A percentile compares a stretch with the other conserved stretches of the same genome.
Evolutionary conservation across 2,797 vertebrate genomes (phyloP).

Genomic region (Sorex maritimensis): DNA sequence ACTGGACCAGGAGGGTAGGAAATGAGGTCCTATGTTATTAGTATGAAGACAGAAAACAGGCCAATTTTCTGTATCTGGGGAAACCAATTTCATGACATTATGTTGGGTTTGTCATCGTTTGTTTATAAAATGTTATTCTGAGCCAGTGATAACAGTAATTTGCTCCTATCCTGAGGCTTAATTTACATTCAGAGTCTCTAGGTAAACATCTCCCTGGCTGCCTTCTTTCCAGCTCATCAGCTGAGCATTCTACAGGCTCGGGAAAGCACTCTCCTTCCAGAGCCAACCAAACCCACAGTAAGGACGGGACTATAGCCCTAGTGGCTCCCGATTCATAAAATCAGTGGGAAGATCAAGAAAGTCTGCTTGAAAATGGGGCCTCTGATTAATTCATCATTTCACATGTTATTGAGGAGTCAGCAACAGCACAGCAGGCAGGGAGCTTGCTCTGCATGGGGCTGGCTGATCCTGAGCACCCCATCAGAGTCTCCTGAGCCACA

Average conservation of each 20-base stretch:
- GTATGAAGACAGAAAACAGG: conserved; percentile 9
- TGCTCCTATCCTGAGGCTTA: neutral
- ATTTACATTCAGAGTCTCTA: conserved; percentile 44
- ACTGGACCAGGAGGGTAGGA: neutral
- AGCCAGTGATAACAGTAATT: neutral
- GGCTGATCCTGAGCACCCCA: too few species aligned
- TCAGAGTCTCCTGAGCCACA: too few species aligned
- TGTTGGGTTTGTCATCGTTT: neutral
- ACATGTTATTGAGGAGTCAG: too few species aligned
- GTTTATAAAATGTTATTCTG: conserved; percentile 10
- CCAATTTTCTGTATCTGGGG: conserved; percentile 2
- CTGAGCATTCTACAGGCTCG: neutral
- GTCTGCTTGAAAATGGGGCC: neutral
- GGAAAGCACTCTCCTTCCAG: conserved; percentile 16
- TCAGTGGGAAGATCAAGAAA: conserved; percentile 29
- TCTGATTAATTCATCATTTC: neutral
- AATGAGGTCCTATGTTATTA: neutral
- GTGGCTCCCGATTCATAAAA: conserved; percentile 32
- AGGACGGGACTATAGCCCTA: neutral
- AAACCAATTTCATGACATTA: conserved; percentile 33
- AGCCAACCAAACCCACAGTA: neutral
- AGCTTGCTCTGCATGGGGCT: too few species aligned
- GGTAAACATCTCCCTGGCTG: neutral
- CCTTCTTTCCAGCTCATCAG: conserved; percentile 3
- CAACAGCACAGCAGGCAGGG: too few species aligned